Percentiles rank a stretch among this genome's conserved stretches.
phyloP scores from a whole-genome alignment of 2,113 vertebrate genomes.

The Microtus oregoni region DNA sequence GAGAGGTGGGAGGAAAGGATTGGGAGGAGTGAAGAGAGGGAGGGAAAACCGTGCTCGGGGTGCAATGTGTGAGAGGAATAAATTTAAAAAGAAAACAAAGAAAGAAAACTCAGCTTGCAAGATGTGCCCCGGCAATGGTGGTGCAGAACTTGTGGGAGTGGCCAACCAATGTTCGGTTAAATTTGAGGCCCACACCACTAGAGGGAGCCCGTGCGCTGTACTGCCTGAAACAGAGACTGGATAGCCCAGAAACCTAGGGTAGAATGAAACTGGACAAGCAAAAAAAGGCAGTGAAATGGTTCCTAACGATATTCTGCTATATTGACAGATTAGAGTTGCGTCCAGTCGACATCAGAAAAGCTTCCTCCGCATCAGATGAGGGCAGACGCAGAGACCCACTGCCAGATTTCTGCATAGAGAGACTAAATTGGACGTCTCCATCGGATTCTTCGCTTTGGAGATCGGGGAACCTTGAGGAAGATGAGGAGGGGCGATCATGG shows the following conservation, averaged over 20 bases:
- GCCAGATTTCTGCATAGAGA: background rate
- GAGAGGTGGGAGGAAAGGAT: fast-evolving
- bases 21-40: background rate
- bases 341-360: background rate
- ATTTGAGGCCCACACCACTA: background rate
- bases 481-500: background rate
- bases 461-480: background rate
- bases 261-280: background rate
- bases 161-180: background rate
- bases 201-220: background rate
- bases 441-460: background rate
- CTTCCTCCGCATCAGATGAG: background rate
- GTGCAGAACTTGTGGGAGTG: background rate
- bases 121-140: background rate
- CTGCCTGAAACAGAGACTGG: background rate
- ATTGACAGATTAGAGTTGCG: background rate
- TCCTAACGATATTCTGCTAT: background rate
- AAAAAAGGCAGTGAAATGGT: background rate
- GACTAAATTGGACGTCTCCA: background rate
- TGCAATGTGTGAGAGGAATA: background rate
- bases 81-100: background rate
- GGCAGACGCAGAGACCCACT: background rate
- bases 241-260: background rate
- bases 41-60: background rate
- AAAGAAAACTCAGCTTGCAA: background rate